These are phyloP conservation scores for Halictus rubicundus DNA, from an alignment of 1,140 invertebrate species.

Conservation along the genomic window DNA sequence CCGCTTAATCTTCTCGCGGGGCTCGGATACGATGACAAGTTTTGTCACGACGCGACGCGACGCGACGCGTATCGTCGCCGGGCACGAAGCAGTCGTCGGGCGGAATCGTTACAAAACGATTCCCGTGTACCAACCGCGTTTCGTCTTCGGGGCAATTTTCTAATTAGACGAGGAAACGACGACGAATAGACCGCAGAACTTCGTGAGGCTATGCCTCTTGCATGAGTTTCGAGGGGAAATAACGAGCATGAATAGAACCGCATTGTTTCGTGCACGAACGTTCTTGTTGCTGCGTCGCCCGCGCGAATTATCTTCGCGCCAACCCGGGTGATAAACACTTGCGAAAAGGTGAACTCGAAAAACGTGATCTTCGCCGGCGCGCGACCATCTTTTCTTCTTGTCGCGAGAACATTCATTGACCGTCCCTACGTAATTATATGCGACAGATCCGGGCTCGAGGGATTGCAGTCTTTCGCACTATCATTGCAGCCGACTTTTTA, in stretches of 20 bases:
- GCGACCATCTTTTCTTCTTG: background rate
- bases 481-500: too few species aligned
- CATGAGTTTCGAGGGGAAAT: slow-evolving; percentile 31
- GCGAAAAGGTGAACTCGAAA: background rate
- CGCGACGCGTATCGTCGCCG: background rate
- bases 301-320: slow-evolving; percentile 31
- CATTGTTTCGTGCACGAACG: slow-evolving; percentile 43
- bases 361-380: too few species aligned
- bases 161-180: slow-evolving; percentile 37
- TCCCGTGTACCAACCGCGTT: background rate
- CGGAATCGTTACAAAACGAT: slow-evolving; percentile 10
- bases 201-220: slow-evolving; percentile 15
- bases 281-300: slow-evolving; percentile 35
- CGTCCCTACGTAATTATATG: too few species aligned
- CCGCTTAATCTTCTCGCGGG: slow-evolving; percentile 58
- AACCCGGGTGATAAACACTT: slow-evolving; percentile 8
- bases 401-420: too few species aligned
- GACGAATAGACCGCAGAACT: slow-evolving; percentile 17
- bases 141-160: slow-evolving; percentile 21
- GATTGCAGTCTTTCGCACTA: too few species aligned
- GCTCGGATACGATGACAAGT: slow-evolving; percentile 41
- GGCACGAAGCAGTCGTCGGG: background rate
- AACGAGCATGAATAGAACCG: slow-evolving; percentile 31
- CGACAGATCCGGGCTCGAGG: too few species aligned
- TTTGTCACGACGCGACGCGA: slow-evolving; percentile 5